Conservation (phyloP, 2,888 invertebrate genomes). For the Dryobotodes eremita region DNA sequence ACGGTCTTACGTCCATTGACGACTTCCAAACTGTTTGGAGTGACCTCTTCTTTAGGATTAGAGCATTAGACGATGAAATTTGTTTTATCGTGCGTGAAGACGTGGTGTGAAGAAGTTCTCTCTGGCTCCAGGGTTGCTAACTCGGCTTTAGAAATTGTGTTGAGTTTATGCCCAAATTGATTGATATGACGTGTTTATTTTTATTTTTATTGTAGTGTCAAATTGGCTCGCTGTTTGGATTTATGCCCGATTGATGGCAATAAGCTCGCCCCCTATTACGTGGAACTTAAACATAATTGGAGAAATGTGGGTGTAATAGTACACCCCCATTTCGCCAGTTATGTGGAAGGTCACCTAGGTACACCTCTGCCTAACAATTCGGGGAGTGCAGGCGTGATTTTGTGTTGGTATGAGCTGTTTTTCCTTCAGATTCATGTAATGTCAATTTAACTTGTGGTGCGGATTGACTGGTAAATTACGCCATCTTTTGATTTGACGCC, state of each 20-base stretch:
- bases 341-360: no score
- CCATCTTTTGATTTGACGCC: not conserved
- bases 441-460: not conserved
- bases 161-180: not conserved
- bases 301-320: no score
- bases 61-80: not conserved
- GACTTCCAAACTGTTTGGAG: constrained; percentile 8
- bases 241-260: no score
- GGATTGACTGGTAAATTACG: not conserved
- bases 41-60: not conserved
- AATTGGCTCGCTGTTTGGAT: no score
- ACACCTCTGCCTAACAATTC: no score
- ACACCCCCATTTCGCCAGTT: no score
- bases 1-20: constrained; percentile 34
- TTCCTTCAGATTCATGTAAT: not conserved
- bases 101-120: not conserved
- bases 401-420: not conserved
- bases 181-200: no score
- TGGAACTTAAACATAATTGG: no score
- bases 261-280: no score
- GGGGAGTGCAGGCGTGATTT: no score
- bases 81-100: not conserved
- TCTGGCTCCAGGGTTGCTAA: not conserved
- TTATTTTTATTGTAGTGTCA: no score
- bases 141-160: not conserved